Base-by-base conservation (phyloP, 2,797 vertebrate species). In the Chanos chanos region DNA sequence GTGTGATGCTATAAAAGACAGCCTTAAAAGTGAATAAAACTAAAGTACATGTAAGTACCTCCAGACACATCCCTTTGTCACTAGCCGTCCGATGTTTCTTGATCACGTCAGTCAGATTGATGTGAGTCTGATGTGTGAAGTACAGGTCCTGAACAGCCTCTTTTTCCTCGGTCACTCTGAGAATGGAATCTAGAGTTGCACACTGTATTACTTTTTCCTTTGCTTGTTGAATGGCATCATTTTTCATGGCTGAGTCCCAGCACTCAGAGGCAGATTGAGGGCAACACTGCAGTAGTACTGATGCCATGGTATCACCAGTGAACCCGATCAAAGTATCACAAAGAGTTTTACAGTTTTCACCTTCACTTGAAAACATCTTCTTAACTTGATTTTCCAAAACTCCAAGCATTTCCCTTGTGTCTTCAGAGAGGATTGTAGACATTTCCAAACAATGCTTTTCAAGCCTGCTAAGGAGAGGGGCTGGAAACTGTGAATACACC, bases 381-480 rank as follows among this genome's bases (percentile, higher is more conserved):
- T n/a, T n/a, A n/a, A n/a, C n/a, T n/a, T n/a, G n/a, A n/a, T 0
- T 1, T n/a, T 73, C 43, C 52, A 81, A 41, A 19, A 73, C 45
- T 24, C 0, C 2, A 19, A 21, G 64, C 9, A 81, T 39, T 1
- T 43, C n/a, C 2, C 7, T 1, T 33, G 59, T 45, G 2, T 64
- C 40, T 24, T 31, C 15, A 21, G 10, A 37, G 7, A 81, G 70
- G 19, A 79, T 70, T 30, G 48, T 68, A 21, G 24, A 74, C 25
- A 78, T 72, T n/a, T 81, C 75, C 51, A 81, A 37, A 61, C 71
- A 76, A 5, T 81, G 79, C 50, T 81, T 81, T 62, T 81, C 79
- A 48, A 81, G 61, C 0, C 77, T 63, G 66, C 77, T 81, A 19
- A 81, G 43, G 43, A 81, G 66, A 0, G 79, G 73, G 2, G 74